phyloP scores from a whole-genome alignment of 2,113 vertebrate species.

The Ctenodactylus gundi region DNA sequence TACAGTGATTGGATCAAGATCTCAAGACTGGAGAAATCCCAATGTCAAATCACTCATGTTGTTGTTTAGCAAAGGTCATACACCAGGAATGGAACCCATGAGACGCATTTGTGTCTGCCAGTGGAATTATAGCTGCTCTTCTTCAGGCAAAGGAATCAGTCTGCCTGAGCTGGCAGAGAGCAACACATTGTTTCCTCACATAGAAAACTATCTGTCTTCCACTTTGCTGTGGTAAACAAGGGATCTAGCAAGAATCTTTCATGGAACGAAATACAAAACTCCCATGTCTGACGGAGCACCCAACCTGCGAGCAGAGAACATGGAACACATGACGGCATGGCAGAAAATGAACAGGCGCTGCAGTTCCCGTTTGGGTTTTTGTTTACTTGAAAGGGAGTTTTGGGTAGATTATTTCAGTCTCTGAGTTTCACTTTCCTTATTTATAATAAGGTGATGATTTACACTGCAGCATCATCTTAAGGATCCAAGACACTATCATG shows the following conservation, averaged over 20 bases:
- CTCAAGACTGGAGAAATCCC: neutral
- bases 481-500: neutral
- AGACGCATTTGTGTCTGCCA: neutral
- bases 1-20: neutral
- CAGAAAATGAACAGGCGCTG: neutral
- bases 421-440: neutral
- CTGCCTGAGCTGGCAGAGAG: neutral
- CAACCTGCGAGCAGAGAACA: neutral
- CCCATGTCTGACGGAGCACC: neutral
- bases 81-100: neutral
- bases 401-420: neutral
- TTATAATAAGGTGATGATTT: neutral
- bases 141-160: neutral
- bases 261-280: neutral
- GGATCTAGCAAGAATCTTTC: neutral
- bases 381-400: neutral
- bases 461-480: neutral
- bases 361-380: neutral
- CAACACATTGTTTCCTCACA: constrained; percentile 26
- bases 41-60: neutral
- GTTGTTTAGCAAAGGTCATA: constrained; percentile 17
- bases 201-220: constrained; percentile 27
- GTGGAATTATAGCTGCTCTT: neutral
- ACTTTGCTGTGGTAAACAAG: neutral
- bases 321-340: accelerated